Percentiles rank a stretch among this genome's conserved stretches.
Conservation (phyloP, 2,113 vertebrate species). For the Odocoileus hemionus region DNA sequence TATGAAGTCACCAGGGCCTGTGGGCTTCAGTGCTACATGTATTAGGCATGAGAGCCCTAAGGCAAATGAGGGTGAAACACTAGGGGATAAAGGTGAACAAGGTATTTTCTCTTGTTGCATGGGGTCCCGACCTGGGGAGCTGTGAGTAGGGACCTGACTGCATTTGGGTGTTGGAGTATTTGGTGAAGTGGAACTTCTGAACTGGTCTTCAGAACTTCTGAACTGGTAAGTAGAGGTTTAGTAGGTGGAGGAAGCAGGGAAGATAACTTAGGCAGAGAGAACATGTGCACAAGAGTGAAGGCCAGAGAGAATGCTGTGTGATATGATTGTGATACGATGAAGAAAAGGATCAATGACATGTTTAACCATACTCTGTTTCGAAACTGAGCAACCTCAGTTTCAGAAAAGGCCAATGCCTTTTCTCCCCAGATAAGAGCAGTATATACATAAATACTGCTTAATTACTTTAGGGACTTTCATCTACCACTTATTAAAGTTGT, state of each 20-base stretch:
- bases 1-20: not conserved
- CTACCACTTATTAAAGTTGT: not conserved
- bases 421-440: not conserved
- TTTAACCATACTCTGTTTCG: not conserved
- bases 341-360: not conserved
- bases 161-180: not conserved
- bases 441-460: not conserved
- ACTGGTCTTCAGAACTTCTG: constrained; percentile 15
- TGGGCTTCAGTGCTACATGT: not conserved
- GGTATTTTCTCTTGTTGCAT: not conserved
- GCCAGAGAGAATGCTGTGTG: not conserved
- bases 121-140: not conserved
- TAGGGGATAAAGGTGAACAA: not conserved
- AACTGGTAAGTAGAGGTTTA: not conserved
- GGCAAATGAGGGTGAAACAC: not conserved
- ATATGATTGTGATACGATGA: not conserved
- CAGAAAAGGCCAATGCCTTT: not conserved
- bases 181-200: not conserved
- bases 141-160: not conserved
- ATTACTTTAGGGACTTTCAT: not conserved
- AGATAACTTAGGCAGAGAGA: not conserved
- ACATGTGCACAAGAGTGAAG: not conserved
- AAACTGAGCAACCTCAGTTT: not conserved
- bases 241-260: not conserved
- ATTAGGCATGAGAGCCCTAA: not conserved